A percentile compares a stretch with the other conserved stretches of the same genome.
Conservation (phyloP, 2,113 vertebrate species). For the Scophthalmus maximus region DNA sequence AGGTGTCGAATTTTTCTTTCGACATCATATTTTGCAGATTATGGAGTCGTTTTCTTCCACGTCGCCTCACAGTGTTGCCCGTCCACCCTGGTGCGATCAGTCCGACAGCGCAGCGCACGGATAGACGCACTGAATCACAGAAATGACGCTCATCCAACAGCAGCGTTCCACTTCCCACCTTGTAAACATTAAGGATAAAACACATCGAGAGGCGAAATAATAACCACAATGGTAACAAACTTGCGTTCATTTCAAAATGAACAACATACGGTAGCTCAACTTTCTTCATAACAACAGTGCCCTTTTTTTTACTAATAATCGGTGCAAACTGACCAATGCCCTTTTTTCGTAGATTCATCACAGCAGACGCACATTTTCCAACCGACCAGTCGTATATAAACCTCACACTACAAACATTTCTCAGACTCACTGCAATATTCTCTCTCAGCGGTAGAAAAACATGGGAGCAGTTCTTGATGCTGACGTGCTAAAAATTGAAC, state of each 20-base stretch:
- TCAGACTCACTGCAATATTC: conserved; percentile 7
- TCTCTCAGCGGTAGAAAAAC: conserved; percentile 27
- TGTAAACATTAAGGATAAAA: conserved; percentile 52
- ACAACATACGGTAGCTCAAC: conserved; percentile 23
- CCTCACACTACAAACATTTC: conserved; percentile 9
- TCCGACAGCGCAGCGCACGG: conserved; percentile 34
- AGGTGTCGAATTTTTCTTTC: neutral
- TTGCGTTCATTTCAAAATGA: conserved; percentile 33
- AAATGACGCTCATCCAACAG: conserved; percentile 41
- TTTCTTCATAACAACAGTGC: conserved; percentile 34
- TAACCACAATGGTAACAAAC: conserved; percentile 38
- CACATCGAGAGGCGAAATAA: conserved; percentile 45
- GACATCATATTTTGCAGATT: neutral
- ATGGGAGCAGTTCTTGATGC: conserved; percentile 29
- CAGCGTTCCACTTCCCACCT: conserved; percentile 26
- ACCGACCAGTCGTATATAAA: conserved; percentile 1
- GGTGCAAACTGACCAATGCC: conserved; percentile 51
- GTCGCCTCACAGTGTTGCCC: conserved; percentile 17
- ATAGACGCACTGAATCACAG: conserved; percentile 41
- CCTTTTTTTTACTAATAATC: conserved; percentile 30
- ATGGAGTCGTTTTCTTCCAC: neutral
- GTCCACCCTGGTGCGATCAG: conserved; percentile 34
- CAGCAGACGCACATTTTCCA: conserved; percentile 13
- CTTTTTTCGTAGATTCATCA: conserved; percentile 9
- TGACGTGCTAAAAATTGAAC: conserved; percentile 60